These are phyloP conservation scores for Zaprionus taronus DNA, from an alignment of 1,140 invertebrate genomes.

Conservation along the genomic window DNA sequence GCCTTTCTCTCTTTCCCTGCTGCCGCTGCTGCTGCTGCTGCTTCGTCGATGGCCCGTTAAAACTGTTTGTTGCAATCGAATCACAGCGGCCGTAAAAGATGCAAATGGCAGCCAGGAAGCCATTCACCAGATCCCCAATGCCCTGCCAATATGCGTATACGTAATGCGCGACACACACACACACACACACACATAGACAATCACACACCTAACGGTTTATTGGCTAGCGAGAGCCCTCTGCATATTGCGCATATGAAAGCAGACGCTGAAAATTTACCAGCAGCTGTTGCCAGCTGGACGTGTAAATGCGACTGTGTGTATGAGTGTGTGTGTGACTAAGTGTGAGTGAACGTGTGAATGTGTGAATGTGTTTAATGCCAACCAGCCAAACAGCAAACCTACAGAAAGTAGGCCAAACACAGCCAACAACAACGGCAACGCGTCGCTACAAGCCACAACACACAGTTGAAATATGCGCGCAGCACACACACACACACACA, in stretches of 20 bases:
- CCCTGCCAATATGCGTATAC: conserved; percentile 42
- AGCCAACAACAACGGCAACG: conserved; percentile 18
- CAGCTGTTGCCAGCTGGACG: conserved; percentile 77
- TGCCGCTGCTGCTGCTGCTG: background rate
- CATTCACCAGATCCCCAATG: conserved; percentile 34
- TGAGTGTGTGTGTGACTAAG: conserved; percentile 1
- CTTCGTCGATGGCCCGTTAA: conserved; percentile 49
- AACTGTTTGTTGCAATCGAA: conserved; percentile 76
- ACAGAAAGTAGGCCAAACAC: conserved; percentile 72
- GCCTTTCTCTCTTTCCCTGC: background rate
- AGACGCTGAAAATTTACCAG: conserved; percentile 43
- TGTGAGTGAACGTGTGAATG: conserved; percentile 24
- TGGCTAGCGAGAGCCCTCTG: conserved; percentile 1
- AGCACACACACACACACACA: background rate
- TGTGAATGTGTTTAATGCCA: conserved; percentile 32
- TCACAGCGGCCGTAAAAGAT: conserved; percentile 76
- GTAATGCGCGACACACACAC: conserved; percentile 27
- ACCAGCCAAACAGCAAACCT: conserved; percentile 34
- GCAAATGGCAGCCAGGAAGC: conserved; percentile 66
- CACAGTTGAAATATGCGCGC: conserved; percentile 24
- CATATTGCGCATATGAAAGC: conserved; percentile 49
- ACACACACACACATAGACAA: background rate
- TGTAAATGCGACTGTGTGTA: conserved; percentile 34
- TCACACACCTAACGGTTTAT: background rate
- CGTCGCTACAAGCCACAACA: conserved; percentile 15